These are phyloP conservation scores for Parotia lawesii DNA, from an alignment of 2,113 vertebrate species.

Conservation along the genomic window DNA sequence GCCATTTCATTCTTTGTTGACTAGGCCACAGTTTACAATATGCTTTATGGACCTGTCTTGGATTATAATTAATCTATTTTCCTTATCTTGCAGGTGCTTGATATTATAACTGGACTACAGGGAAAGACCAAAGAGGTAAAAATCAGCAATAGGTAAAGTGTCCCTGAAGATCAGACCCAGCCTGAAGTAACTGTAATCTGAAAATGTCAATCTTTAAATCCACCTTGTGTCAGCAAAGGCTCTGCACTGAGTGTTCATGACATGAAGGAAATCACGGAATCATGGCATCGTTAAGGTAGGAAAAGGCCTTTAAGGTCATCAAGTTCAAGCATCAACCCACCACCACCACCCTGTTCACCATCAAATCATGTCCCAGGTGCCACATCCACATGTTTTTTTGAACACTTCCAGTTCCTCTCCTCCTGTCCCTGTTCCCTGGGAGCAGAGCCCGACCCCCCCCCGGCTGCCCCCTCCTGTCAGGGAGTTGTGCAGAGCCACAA, in stretches of 20 bases:
- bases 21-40: background rate
- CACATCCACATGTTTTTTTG: background rate
- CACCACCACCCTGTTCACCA: background rate
- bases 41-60: background rate
- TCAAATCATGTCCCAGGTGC: background rate
- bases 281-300: no score
- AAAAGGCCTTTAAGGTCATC: background rate
- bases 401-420: background rate
- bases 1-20: background rate
- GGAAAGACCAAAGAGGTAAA: background rate
- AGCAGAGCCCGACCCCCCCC: fast-evolving
- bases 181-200: background rate
- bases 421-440: background rate
- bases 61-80: background rate
- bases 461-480: background rate
- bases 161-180: background rate
- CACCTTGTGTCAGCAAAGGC: background rate
- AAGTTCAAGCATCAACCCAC: background rate
- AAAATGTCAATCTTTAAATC: background rate
- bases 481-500: background rate
- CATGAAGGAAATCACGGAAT: background rate
- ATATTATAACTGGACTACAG: background rate
- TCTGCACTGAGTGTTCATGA: background rate
- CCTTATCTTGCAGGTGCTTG: background rate
- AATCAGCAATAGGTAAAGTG: background rate